These are phyloP conservation scores for Equus quagga DNA, from an alignment of 2,113 vertebrate genomes.

Conservation along the genomic window DNA sequence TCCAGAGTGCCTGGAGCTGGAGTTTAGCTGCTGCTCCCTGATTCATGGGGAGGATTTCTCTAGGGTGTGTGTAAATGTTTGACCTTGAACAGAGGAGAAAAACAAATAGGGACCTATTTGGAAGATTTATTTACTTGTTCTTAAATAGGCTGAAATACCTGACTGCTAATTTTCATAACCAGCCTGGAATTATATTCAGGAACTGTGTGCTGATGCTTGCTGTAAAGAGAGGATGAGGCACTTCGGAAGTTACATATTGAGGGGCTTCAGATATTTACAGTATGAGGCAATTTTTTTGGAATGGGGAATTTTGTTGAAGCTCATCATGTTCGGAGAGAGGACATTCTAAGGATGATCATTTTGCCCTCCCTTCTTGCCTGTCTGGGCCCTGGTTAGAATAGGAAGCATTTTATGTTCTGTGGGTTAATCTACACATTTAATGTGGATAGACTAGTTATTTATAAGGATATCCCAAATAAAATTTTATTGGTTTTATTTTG, in stretches of 20 bases:
- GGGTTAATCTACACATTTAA: not conserved
- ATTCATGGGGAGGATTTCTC: not conserved
- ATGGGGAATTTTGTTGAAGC: slow-evolving; percentile 10
- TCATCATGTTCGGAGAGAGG: not conserved
- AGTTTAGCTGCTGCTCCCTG: not conserved
- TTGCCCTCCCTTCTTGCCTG: not conserved
- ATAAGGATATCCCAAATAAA: not conserved
- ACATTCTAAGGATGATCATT: not conserved
- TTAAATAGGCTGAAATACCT: not conserved
- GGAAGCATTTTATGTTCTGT: not conserved
- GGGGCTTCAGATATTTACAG: not conserved
- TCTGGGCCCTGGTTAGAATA: not conserved
- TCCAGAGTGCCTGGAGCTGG: not conserved
- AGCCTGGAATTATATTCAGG: slow-evolving; percentile 1
- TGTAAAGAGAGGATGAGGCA: not conserved
- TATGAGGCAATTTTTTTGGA: not conserved
- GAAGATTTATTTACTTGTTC: not conserved
- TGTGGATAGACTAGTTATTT: not conserved
- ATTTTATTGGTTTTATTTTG: not conserved
- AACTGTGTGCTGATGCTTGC: not conserved
- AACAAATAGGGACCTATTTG: not conserved
- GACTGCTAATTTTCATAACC: slow-evolving; percentile 25
- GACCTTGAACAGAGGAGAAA: slow-evolving; percentile 21
- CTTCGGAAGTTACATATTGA: not conserved
- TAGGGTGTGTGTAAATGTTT: slow-evolving; percentile 9